Conservation (phyloP, 2,888 invertebrate genomes). For the Isotomurus palustris region DNA sequence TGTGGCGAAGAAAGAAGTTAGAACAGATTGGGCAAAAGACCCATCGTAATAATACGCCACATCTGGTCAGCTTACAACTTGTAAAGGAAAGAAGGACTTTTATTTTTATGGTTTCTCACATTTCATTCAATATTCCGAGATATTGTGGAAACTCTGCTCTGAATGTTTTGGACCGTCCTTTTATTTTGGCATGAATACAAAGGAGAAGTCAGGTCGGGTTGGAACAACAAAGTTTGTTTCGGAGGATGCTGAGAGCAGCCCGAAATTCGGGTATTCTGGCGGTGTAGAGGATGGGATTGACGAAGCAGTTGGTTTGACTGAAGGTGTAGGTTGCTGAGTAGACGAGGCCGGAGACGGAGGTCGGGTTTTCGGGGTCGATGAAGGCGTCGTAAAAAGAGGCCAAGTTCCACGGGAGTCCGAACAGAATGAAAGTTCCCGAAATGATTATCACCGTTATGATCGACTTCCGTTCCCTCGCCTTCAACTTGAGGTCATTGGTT, state of each 20-base stretch:
- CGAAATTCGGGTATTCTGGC: constrained; percentile 5
- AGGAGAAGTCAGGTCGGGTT: no score
- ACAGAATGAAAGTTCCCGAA: constrained; percentile 2
- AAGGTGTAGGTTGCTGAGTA: background rate
- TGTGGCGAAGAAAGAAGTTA: no score
- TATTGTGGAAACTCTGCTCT: no score
- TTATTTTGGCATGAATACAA: no score
- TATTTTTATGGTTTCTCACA: background rate
- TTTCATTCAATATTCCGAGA: background rate
- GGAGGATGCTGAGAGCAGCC: no score
- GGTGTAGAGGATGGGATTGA: constrained; percentile 12
- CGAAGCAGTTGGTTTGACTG: constrained; percentile 3
- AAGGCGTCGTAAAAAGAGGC: background rate
- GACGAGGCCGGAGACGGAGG: background rate
- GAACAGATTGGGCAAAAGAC: no score
- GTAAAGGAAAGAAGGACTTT: background rate
- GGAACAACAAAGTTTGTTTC: no score
- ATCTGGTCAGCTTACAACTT: no score
- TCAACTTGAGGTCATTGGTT: no score
- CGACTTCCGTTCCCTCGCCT: background rate
- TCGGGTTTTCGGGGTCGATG: background rate
- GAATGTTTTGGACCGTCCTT: no score
- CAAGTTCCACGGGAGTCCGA: background rate
- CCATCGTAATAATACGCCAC: no score
- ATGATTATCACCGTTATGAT: constrained; percentile 1